Base-by-base conservation (phyloP, 1,140 invertebrate genomes). In the Aricia agestis region DNA sequence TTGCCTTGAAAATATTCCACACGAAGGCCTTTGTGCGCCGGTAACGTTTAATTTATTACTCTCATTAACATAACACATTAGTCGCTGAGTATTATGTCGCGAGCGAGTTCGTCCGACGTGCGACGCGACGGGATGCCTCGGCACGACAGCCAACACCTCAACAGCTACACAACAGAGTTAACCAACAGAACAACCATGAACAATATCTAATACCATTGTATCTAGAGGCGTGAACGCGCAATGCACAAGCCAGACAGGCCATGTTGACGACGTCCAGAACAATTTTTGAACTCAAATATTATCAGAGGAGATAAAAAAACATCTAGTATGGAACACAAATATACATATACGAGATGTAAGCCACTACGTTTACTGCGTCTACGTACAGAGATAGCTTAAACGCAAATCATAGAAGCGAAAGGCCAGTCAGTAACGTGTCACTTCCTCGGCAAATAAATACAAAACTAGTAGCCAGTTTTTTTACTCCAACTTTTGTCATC, bases 251-350 rank as follows among this genome's bases (percentile, higher is more conserved):
- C 80, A 79, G 18, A 80, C 76, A 78, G 72, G 72, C 72, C 77
- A 80, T 77, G 78, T 83, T 75, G 77, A 76, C 74, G 81, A 77
- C 72, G 82, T 86, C 87, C 87, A 87, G 84, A 89, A 89, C 85
- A 86, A 86, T 87, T 87, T 87, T 86, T 82, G 68, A 70, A 73
- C 63, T 63, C 69, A 74, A 70, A 69, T 58, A 70, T 72, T 58
- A 70, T 72, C 59, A 76, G 65, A 73, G 72, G 71, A 63, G 73
- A 74, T 66, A 74, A 73, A 67, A 72, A 67, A 67, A 66, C 17
- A 68, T 71, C 17, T 72, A 59, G 65, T 70, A 69, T 31, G 31
- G 71, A 71, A 71, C 41, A 61, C 58, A 65, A 68, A 67, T 61
- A 66, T 67, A 42, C 32, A n/a, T 59, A 32, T 66, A n/a, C 31